Evolutionary conservation across 23 tunicate species (phyloP), one percentile per base, ranked within the genome.

Genomic region (Oikopleura albicans): DNA sequence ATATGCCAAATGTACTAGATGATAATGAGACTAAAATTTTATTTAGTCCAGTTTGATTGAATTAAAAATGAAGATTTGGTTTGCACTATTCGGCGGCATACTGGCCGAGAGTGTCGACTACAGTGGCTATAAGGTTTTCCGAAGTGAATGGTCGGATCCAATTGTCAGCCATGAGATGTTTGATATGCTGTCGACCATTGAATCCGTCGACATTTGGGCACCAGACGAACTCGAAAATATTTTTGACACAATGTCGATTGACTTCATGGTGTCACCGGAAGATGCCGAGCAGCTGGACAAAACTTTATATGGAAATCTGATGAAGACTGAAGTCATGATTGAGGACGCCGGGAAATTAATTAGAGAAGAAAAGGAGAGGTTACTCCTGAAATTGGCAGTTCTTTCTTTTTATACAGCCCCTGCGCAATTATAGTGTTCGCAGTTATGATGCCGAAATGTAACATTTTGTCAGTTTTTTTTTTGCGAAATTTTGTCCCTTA

Each of bases 181-280:
- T 49, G 63, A 49, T 49, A 8, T 49, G 63, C 22, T 49, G 22
- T 49, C 63, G 22, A 49, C 12, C 16, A 22, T 31, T 16, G 37
- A 71, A 71, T 12, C 79, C 4, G 2, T 71, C 37, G 31, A 71
- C 35, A 16, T 71, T 4, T 71, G 79, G 79, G 79, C 28, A 29
- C 79, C 79, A 71, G 79, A 71, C 28, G 2, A 16, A 71, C 35
- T 71, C 4, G 79, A 71, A 29, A 71, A 71, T 71, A 71, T 71
- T 71, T 2, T 22, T 16, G 27, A 71, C 79, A 71, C 79, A 22
- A 16, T 12, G 79, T 16, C 79, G 37, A 29, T 71, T 71, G 79
- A 71, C 31, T 71, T 71, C 35, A 71, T 71, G 79, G 37, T 71
- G 28, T 71, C 79, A 2, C 37, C 27, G 31, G 79, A 71, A 71